Evolutionary conservation across 2,113 vertebrate genomes (phyloP), one percentile per base, ranked within the genome.

Genomic region (Poeciliopsis turrubarensis): DNA sequence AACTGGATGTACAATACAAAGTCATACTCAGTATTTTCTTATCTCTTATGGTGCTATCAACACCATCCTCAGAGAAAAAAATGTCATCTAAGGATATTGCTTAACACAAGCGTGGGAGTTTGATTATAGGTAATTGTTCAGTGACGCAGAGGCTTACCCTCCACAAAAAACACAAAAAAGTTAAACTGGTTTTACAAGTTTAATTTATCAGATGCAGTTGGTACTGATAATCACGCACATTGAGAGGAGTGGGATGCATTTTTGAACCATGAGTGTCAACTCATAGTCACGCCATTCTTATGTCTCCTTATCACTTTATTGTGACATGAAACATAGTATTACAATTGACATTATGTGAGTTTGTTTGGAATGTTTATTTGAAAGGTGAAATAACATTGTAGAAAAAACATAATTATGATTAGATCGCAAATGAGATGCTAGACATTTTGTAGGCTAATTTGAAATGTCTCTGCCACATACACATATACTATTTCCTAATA

Each of bases 201-300:
- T 14, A 2, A 19, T 64, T 22, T 29, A 51, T 25, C 1, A 1
- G 12, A 37, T 2, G 7, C 17, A 41, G 3, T 10, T 6, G 27
- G 15, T 29, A 32, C 78, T 83, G 67, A 15, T 10, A 72, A 25
- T 47, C 27, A 66, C 75, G 70, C 25, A 51, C 19, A 41, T 34
- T 17, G 22, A 30, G 8, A 17, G 29, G 62, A 8, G 34, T 60
- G 29, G 19, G 13, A 30, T 29, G 32, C 71, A 81, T 85, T 83
- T 79, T 62, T 82, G 3, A 1, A 57, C n/a, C 63, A 70, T 74
- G 47, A 84, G 60, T 51, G 44, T 2, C 39, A 1, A 27, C 6
- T 19, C 27, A 26, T 32, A 65, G 7, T 72, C 12, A 30, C 69
- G 34, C 61, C 3, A 32, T 60, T 34, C 7, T 26, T 9, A 4